Evolutionary conservation across 2,113 vertebrate species (phyloP).

Genomic region (Redunca redunca): DNA sequence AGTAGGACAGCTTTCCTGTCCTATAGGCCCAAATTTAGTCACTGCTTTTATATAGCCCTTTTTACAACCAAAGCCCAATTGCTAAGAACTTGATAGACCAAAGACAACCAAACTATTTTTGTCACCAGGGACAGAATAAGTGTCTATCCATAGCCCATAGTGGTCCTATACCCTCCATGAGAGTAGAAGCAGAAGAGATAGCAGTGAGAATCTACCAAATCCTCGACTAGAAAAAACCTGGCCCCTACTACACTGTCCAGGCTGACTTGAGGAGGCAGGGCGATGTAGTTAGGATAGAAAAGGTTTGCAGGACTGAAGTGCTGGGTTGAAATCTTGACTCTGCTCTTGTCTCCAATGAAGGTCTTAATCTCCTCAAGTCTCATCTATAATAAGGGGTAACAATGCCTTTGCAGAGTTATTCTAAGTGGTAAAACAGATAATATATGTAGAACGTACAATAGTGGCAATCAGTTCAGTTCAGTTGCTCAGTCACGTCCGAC

Average conservation of each 20-base stretch:
- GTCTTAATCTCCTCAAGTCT: background rate
- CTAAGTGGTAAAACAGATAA: background rate
- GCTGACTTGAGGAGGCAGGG: background rate
- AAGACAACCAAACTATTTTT: background rate
- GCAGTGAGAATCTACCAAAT: background rate
- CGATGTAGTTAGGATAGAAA: background rate
- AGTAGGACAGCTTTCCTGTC: background rate
- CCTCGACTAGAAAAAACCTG: background rate
- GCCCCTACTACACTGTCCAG: background rate
- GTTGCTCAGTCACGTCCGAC: accelerated
- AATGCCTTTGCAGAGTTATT: background rate
- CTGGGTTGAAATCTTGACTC: background rate
- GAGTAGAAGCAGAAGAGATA: background rate
- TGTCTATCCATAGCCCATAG: background rate
- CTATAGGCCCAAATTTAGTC: background rate
- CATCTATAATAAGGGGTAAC: background rate
- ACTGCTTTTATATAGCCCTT: background rate
- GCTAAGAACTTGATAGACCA: background rate
- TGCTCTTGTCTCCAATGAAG: background rate
- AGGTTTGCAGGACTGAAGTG: background rate
- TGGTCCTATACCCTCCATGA: background rate
- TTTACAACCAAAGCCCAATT: background rate
- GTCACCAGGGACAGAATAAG: background rate
- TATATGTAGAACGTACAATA: background rate
- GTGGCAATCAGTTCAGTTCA: background rate